Conservation (phyloP, 1,140 invertebrate genomes). For the Drosophila fuyamai region DNA sequence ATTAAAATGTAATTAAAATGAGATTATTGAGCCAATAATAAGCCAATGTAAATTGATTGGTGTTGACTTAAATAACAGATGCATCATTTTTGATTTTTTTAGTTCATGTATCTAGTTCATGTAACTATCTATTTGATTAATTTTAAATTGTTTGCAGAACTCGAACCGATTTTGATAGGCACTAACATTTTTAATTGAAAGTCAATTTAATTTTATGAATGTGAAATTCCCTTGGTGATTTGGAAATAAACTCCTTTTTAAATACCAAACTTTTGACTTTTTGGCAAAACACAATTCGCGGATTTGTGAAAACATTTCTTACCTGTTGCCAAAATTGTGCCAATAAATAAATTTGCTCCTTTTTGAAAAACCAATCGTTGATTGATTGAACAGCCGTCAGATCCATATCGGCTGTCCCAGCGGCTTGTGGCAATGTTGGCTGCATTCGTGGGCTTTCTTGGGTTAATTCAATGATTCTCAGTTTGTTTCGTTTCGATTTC, state of each 20-base stretch:
- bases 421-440: slow-evolving; percentile 87
- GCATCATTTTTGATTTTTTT: no score
- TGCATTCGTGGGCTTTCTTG: slow-evolving; percentile 87
- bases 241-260: not conserved
- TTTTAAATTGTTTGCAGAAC: no score
- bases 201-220: no score
- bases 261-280: not conserved
- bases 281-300: not conserved
- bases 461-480: slow-evolving; percentile 26
- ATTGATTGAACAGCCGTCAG: slow-evolving; percentile 94
- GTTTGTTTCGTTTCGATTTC: slow-evolving; percentile 1
- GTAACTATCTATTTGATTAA: no score
- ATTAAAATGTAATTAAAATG: not conserved
- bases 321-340: slow-evolving; percentile 98
- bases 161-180: no score
- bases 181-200: no score
- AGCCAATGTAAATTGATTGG: not conserved
- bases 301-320: slow-evolving; percentile 73
- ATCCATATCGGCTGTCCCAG: slow-evolving; percentile 91
- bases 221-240: no score
- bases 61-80: no score
- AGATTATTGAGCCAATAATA: not conserved
- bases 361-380: slow-evolving; percentile 96
- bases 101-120: no score
- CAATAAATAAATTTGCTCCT: slow-evolving; percentile 95